Conservation (phyloP, 2,113 vertebrate species). For the Erythrocercus mccallii region DNA sequence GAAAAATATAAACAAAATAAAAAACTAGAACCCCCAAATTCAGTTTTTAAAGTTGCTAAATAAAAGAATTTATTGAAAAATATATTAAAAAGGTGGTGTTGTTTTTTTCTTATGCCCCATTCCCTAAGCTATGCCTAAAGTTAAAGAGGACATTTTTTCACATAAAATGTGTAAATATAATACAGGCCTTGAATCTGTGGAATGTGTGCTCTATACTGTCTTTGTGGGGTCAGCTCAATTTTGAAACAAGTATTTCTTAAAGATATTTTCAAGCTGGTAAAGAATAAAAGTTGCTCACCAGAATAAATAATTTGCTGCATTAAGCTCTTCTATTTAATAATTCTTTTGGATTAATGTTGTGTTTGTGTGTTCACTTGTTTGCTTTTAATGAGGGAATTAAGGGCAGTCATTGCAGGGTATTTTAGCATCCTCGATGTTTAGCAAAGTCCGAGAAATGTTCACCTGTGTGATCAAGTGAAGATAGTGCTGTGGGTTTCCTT, state of each 20-base stretch:
- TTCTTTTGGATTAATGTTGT: neutral
- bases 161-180: neutral
- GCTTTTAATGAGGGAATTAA: neutral
- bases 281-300: neutral
- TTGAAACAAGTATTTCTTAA: neutral
- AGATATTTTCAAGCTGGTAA: neutral
- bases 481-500: neutral
- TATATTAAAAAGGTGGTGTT: accelerated
- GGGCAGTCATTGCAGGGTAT: neutral
- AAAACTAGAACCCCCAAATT: neutral
- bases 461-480: neutral
- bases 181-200: neutral
- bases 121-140: neutral
- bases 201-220: neutral
- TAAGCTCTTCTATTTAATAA: neutral
- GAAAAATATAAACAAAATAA: neutral
- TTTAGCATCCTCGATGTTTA: neutral
- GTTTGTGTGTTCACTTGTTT: neutral
- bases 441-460: neutral
- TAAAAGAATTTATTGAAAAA: neutral
- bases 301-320: neutral
- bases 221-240: neutral
- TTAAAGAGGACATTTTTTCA: neutral
- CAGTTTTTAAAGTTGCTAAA: neutral
- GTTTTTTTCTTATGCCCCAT: neutral